A percentile compares a stretch with the other conserved stretches of the same genome.
These are phyloP conservation scores for Agrochola circellaris DNA, from an alignment of 2,888 invertebrate genomes.

Conservation along the genomic window DNA sequence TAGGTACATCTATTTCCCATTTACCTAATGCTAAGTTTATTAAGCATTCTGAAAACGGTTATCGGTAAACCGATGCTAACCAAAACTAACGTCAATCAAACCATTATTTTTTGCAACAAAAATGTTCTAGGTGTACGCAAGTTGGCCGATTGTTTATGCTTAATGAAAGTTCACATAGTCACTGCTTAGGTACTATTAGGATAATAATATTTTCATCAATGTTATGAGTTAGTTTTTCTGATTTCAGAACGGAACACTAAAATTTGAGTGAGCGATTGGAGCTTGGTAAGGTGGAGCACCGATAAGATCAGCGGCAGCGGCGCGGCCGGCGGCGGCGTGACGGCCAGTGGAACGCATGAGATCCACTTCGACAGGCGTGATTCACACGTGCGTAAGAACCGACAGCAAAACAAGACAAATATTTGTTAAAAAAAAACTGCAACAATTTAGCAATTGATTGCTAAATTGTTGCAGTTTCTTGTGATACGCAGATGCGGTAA, in stretches of 20 bases:
- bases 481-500: constrained; percentile 14
- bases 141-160: not conserved
- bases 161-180: not conserved
- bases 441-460: not conserved
- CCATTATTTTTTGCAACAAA: not conserved
- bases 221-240: constrained; percentile 8
- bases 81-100: not conserved
- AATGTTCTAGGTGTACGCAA: not conserved
- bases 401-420: constrained; percentile 50
- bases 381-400: constrained; percentile 66
- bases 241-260: constrained; percentile 41
- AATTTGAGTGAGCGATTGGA: constrained; percentile 22
- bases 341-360: constrained; percentile 65
- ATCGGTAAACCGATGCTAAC: constrained; percentile 6
- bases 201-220: not conserved
- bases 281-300: constrained; percentile 59
- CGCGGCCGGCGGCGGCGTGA: constrained; percentile 12
- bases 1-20: not conserved
- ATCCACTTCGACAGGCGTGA: constrained; percentile 69
- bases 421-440: too few species aligned
- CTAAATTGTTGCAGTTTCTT: constrained; percentile 17
- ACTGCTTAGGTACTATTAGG: not conserved
- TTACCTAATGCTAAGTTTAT: not conserved
- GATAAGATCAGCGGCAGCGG: constrained; percentile 56
- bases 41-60: not conserved